Percentiles rank a stretch among this genome's conserved stretches.
Evolutionary conservation across 2,888 invertebrate species (phyloP).

Genomic region (Hedya salicella): DNA sequence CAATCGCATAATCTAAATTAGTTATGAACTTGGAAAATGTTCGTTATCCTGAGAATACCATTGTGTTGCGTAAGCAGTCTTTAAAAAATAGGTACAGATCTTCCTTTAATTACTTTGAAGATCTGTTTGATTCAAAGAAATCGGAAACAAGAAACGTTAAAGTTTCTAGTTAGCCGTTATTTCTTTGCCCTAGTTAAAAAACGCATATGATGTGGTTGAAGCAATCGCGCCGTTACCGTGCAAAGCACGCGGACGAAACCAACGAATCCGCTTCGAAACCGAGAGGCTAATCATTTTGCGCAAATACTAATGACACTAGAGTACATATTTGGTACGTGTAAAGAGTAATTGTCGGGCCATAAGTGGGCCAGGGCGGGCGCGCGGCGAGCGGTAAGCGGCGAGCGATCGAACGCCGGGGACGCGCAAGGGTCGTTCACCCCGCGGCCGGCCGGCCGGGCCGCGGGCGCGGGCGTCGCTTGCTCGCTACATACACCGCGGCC

Average conservation of each 20-base stretch:
- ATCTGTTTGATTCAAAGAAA: background rate
- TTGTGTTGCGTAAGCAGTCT: slow-evolving; percentile 11
- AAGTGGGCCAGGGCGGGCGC: slow-evolving; percentile 56
- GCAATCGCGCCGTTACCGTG: background rate
- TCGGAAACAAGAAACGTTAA: too few species aligned
- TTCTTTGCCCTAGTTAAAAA: background rate
- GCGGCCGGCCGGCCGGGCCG: slow-evolving; percentile 56
- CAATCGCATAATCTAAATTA: slow-evolving; percentile 22
- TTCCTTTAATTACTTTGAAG: background rate
- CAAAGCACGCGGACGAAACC: slow-evolving; percentile 12
- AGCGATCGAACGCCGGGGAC: slow-evolving; percentile 75
- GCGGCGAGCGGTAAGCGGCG: slow-evolving; percentile 53
- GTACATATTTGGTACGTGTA: slow-evolving; percentile 42
- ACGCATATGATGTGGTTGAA: background rate
- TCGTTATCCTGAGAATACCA: background rate
- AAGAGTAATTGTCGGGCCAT: slow-evolving; percentile 44
- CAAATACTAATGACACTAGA: slow-evolving; percentile 39
- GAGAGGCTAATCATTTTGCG: slow-evolving; percentile 18
- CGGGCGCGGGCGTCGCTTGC: slow-evolving; percentile 51
- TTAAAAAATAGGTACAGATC: background rate
- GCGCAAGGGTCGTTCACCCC: slow-evolving; percentile 79
- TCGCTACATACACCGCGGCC: slow-evolving; percentile 33
- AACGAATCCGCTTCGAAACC: slow-evolving; percentile 11
- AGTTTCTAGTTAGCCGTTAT: too few species aligned
- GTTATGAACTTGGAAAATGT: slow-evolving; percentile 16